Base-by-base conservation (phyloP, 2,888 invertebrate genomes). In the Ferrisia virgata region DNA sequence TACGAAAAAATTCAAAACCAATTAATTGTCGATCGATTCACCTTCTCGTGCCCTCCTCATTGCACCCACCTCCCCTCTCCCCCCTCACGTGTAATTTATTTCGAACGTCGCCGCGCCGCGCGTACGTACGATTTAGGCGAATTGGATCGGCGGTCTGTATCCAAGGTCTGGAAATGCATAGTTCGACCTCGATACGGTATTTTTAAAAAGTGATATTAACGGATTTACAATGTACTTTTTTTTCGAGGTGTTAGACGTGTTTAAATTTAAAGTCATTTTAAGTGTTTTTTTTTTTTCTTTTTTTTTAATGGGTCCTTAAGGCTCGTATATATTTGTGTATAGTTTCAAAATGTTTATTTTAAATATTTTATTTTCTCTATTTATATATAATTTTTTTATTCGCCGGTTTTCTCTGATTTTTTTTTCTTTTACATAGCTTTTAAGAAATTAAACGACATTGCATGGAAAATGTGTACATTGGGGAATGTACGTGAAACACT, bases 351-450 rank as follows among this genome's bases (percentile, higher is more conserved):
- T 36, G 72, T 80, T 80, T 33, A 47, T 80, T 47, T 31, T 39
- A 47, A 79, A 53, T 76, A 76, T 76, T 76, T 76, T 33, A 76
- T 25, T 76, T 76, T 76, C 36, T 9, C 36, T 76, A 76, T 76
- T 76, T 76, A 76, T 76, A 76, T 3, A 8, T 15, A 15, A 47
- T 13, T 2, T 76, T 76, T 76, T 76, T 18, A 36, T 36, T 76
- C 36, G 72, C 18, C 72, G 18, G 18, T 18, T 33, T 72, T 25
- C 25, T n/a, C 47, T n/a, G 18, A 47, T 47, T 47, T 36, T 47
- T 25, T 58, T 58, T 25, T 58, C 25, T 58, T 72, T 72, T 33
- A n/a, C 33, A 13, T 72, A 72, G 25, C 8, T 72, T 31, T 72
- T 72, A 72, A 72, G 72, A 33, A n/a, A n/a, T 15, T n/a, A 6